These are phyloP conservation scores for Circaetus gallicus DNA, from an alignment of 2,113 vertebrate genomes.

Conservation along the genomic window DNA sequence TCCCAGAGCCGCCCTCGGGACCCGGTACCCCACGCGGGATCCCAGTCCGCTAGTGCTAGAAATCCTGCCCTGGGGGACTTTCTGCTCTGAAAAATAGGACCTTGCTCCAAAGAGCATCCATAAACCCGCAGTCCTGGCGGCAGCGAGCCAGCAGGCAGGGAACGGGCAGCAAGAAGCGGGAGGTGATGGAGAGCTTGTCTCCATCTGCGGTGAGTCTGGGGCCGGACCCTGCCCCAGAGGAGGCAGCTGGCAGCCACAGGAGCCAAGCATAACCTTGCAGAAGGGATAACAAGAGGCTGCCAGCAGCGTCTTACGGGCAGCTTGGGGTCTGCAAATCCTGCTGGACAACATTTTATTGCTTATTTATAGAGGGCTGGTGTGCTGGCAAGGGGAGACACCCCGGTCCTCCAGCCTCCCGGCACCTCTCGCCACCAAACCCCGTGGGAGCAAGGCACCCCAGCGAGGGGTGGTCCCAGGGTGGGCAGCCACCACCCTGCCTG, in stretches of 20 bases:
- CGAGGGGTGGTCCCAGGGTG: background rate
- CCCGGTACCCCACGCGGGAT: background rate
- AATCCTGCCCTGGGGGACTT: background rate
- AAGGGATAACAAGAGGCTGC: background rate
- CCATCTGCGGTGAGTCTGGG: fast-evolving
- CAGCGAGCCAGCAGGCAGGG: background rate
- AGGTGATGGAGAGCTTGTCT: background rate
- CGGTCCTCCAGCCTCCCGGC: background rate
- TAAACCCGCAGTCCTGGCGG: background rate
- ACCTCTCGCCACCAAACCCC: fast-evolving
- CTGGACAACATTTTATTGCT: background rate
- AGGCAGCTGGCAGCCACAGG: background rate
- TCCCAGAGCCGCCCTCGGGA: background rate
- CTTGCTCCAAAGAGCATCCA: background rate
- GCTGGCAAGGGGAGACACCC: background rate
- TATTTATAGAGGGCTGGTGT: background rate
- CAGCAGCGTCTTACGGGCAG: background rate
- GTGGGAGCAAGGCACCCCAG: fast-evolving
- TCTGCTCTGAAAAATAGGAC: background rate
- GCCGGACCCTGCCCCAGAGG: background rate
- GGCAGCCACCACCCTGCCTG: background rate
- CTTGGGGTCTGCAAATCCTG: background rate
- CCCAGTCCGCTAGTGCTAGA: background rate
- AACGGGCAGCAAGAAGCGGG: fast-evolving
- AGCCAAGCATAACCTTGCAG: background rate